Evolutionary conservation across 2,113 vertebrate species (phyloP).

Genomic region (Pelecanoides urinatrix): DNA sequence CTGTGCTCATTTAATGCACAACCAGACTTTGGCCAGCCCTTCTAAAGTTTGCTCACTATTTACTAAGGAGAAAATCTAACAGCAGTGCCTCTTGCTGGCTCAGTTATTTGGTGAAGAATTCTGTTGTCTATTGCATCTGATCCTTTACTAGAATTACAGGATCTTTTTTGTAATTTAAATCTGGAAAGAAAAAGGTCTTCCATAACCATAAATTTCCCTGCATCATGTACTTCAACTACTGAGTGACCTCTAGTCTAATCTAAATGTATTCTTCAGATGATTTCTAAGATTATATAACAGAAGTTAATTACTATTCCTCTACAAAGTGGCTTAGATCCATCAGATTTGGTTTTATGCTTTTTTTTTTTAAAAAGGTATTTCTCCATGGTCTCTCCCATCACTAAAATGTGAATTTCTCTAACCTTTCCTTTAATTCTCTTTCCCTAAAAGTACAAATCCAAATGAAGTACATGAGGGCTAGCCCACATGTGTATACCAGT

Average conservation of each 20-base stretch:
- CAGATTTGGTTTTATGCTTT: not conserved
- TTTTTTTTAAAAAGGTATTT: not conserved
- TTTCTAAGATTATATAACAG: not conserved
- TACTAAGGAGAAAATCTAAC: not conserved
- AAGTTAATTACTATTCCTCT: not conserved
- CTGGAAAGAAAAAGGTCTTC: not conserved
- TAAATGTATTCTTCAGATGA: not conserved
- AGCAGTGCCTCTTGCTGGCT: not conserved
- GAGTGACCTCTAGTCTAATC: not conserved
- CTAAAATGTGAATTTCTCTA: fast-evolving
- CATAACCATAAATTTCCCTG: not conserved
- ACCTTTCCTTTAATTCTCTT: not conserved
- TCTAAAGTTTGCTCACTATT: not conserved
- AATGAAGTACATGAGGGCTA: not conserved
- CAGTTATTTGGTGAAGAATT: not conserved
- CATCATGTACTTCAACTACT: not conserved
- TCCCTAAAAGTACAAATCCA: not conserved
- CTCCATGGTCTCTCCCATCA: not conserved
- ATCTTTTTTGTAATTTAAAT: not conserved
- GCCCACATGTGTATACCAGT: fast-evolving
- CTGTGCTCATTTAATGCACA: not conserved
- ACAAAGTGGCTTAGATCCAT: not conserved
- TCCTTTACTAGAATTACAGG: not conserved
- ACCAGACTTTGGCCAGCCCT: not conserved
- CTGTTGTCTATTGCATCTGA: not conserved